Conservation (phyloP, 2,888 invertebrate genomes). For the Axea sp. region DNA sequence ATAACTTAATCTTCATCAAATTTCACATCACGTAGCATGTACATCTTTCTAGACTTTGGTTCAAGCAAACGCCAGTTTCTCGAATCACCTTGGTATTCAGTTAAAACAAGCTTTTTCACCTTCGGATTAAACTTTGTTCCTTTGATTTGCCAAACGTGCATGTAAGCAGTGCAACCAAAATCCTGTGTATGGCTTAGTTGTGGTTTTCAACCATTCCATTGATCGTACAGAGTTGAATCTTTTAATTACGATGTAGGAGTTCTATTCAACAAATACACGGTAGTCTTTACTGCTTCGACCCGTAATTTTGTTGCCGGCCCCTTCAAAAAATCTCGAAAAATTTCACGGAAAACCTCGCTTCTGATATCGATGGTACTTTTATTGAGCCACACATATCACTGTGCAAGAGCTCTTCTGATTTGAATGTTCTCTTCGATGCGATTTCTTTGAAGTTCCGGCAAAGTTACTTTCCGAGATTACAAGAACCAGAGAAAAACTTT, state of each 20-base stretch:
- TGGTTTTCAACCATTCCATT: constrained; percentile 24
- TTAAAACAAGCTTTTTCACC: constrained; percentile 29
- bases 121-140: constrained; percentile 29
- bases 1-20: too few species aligned
- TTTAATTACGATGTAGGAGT: neutral
- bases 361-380: constrained; percentile 6
- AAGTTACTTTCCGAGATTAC: constrained; percentile 13
- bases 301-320: neutral
- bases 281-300: constrained; percentile 27
- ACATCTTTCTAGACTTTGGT: constrained; percentile 1
- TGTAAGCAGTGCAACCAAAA: constrained; percentile 35
- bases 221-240: constrained; percentile 25
- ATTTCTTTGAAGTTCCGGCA: neutral
- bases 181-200: constrained; percentile 8
- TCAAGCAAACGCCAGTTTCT: constrained; percentile 40
- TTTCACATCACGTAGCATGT: constrained; percentile 21
- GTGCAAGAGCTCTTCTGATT: constrained; percentile 29
- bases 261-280: constrained; percentile 29
- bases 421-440: neutral
- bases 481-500: constrained; percentile 14
- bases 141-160: constrained; percentile 21
- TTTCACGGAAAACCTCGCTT: constrained; percentile 16
- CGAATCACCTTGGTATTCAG: constrained; percentile 45
- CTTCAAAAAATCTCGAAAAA: too few species aligned
- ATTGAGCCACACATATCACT: constrained; percentile 45